Base-by-base conservation (phyloP, 2,797 vertebrate species). In the Hypotaenidia okinawae region DNA sequence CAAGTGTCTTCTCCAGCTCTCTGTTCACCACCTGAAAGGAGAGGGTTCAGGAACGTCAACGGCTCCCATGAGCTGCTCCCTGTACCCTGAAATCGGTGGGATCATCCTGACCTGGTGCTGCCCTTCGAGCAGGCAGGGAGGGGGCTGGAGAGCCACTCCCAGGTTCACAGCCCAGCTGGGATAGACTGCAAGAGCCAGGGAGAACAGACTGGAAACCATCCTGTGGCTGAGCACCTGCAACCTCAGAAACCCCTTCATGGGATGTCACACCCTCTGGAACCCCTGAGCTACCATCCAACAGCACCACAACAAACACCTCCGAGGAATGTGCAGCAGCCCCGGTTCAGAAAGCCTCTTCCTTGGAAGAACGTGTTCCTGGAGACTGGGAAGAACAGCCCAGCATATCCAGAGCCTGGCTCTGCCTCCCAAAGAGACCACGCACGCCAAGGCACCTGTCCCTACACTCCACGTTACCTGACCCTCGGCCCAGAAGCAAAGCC, bases 1-100 rank as follows among this genome's bases (percentile, higher is more conserved):
- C 98, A 4, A 99, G 98, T 0, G 98, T 98, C 94, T 98, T 98
- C 92, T 98, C 97, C 67, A 99, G 98, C 61, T 98, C 98, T 8
- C 90, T 98, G 72, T 99, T 98, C 68, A 99, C 95, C 85, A 99
- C 98, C 99, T 99, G 73, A 32, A 95, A 95, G 23, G 67, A 4
- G 14, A 39, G 55, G 28, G 84, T 51, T 67, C 67, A 32, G 39
- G 21, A 5, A 5, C 25, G 80, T 16, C 45, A 47, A 68, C 2
- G 16, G 33, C 23, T 4, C 25, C 35, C 10, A 1, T 0, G 5
- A 32, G 30, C 27, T 11, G 28, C 19, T 30, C 25, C 27, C 49
- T 22, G 11, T 21, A 23, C 24, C 39, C 33, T 58, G 37, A 69
- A 70, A 47, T 24, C 28, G 14, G 5, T 47, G 72, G 43, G 33